Evolutionary conservation across 2,888 invertebrate species (phyloP).

Genomic region (Xanthostigma xanthostigma): DNA sequence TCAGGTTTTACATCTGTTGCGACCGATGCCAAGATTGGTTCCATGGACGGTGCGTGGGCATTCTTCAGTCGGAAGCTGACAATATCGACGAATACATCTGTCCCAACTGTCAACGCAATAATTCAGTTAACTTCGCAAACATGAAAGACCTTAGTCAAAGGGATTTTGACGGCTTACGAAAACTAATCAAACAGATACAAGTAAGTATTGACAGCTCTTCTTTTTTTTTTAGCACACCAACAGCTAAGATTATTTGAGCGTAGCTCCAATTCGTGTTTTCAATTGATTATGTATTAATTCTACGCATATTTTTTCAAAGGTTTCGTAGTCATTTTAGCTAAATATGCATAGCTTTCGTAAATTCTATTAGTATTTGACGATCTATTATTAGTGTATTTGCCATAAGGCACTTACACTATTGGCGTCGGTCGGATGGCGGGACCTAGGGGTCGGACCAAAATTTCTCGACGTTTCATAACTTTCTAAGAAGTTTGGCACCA

Average conservation of each 20-base stretch:
- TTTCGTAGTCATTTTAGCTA: too few relatives aligned
- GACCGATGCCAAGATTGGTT: slow-evolving; percentile 99
- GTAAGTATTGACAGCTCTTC: slow-evolving; percentile 27
- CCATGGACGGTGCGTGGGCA: slow-evolving; percentile 94
- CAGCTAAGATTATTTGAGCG: neutral
- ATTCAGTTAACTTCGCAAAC: slow-evolving; percentile 77
- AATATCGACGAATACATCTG: slow-evolving; percentile 93
- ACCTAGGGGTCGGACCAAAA: too few relatives aligned
- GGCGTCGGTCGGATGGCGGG: too few relatives aligned
- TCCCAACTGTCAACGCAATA: slow-evolving; percentile 86
- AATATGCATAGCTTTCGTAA: too few relatives aligned
- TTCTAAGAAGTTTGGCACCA: too few relatives aligned
- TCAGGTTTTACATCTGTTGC: slow-evolving; percentile 95
- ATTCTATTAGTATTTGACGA: too few relatives aligned
- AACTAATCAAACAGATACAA: slow-evolving; percentile 79
- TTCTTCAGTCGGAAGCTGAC: slow-evolving; percentile 84
- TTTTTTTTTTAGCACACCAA: neutral
- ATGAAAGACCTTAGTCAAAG: slow-evolving; percentile 67
- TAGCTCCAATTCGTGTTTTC: neutral
- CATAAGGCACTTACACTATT: too few relatives aligned
- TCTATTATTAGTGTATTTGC: too few relatives aligned
- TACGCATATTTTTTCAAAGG: too few relatives aligned
- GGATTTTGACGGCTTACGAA: slow-evolving; percentile 70
- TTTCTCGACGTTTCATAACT: too few relatives aligned
- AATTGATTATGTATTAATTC: too few relatives aligned